These are phyloP conservation scores for Solenodon paradoxus DNA, from an alignment of 2,113 vertebrate species.

Conservation along the genomic window DNA sequence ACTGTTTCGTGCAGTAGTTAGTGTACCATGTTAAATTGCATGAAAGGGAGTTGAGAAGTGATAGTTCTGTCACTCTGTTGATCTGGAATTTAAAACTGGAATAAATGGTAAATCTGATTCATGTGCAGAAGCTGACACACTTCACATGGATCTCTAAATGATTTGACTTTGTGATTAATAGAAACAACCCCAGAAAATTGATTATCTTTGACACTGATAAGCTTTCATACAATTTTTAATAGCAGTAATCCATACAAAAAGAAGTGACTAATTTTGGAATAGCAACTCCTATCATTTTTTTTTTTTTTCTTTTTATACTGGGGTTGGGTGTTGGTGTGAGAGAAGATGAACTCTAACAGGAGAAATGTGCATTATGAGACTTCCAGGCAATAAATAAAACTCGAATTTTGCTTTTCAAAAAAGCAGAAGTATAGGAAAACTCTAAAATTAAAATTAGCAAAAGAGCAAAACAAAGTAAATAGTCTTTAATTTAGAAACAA, in stretches of 20 bases:
- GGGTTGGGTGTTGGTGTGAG: not conserved
- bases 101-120: not conserved
- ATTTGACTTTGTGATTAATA: not conserved
- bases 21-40: not conserved
- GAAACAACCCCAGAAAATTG: not conserved
- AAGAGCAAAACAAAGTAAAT: conserved; percentile 4
- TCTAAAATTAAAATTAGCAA: not conserved
- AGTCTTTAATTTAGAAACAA: not conserved
- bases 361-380: not conserved
- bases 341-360: not conserved
- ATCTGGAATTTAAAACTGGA: conserved; percentile 20
- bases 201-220: not conserved
- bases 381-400: not conserved
- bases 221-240: not conserved
- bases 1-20: not conserved
- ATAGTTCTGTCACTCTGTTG: not conserved
- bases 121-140: not conserved
- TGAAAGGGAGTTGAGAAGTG: not conserved
- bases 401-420: not conserved
- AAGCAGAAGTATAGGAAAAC: not conserved
- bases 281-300: not conserved
- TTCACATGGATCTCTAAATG: not conserved
- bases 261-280: not conserved
- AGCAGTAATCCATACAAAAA: not conserved
- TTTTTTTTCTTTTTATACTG: not conserved